Evolutionary conservation across 2,113 vertebrate genomes (phyloP).

Genomic region (Tragelaphus imberbis): DNA sequence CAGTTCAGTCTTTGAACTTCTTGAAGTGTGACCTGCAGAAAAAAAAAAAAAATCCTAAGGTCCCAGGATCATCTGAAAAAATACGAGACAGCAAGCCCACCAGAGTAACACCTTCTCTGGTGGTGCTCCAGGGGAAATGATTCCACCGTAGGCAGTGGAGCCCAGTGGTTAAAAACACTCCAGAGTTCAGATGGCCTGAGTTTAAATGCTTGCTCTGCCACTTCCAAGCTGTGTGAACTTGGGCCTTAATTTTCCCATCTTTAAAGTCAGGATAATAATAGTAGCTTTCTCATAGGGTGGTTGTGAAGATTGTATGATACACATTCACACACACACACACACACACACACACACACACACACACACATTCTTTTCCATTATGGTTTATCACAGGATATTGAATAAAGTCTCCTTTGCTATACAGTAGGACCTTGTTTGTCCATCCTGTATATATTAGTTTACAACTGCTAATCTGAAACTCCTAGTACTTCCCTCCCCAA

Average conservation of each 20-base stretch:
- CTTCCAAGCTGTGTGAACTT: neutral
- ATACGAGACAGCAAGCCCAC: neutral
- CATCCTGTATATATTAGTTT: neutral
- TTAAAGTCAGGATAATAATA: neutral
- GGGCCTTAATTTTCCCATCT: neutral
- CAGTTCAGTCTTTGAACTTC: neutral
- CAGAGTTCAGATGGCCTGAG: neutral
- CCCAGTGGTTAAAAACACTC: neutral
- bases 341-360: neutral
- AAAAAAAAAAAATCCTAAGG: neutral
- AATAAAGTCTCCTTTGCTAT: neutral
- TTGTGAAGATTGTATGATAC: neutral
- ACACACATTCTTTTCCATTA: neutral
- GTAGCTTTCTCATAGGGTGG: neutral
- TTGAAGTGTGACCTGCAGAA: neutral
- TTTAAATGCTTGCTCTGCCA: neutral
- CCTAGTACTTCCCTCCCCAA: neutral
- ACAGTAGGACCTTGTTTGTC: neutral
- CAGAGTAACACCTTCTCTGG: neutral
- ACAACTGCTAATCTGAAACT: neutral
- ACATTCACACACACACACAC: neutral
- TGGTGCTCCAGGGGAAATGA: neutral
- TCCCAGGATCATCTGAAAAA: neutral
- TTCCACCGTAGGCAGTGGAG: neutral
- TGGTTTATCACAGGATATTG: neutral